A percentile compares a stretch with the other conserved stretches of the same genome.
phyloP scores from a whole-genome alignment of 2,113 vertebrate species.

The Ranitomeya variabilis region DNA sequence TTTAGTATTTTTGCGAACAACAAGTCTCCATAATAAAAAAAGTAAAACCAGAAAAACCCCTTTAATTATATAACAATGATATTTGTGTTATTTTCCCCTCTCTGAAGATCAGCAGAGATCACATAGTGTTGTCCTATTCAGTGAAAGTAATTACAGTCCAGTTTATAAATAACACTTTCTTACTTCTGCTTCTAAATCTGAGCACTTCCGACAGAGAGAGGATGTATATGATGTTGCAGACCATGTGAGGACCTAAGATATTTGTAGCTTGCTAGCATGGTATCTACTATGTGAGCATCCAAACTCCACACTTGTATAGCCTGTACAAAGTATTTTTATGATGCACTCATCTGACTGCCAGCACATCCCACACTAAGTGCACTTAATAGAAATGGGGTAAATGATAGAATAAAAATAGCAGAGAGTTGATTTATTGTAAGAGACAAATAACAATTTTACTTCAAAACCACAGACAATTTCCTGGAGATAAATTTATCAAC shows the following conservation, averaged over 20 bases:
- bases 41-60: neutral
- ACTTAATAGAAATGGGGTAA: neutral
- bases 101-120: neutral
- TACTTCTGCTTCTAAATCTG: constrained; percentile 24
- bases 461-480: neutral
- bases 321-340: constrained; percentile 56
- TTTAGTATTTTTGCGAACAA: no score
- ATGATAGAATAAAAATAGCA: neutral
- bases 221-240: constrained; percentile 44
- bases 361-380: constrained; percentile 7
- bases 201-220: constrained; percentile 43
- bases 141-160: neutral
- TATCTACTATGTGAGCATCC: constrained; percentile 41
- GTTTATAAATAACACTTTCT: constrained; percentile 41
- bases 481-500: neutral
- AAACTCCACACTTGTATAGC: constrained; percentile 42
- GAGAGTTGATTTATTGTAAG: neutral
- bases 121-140: neutral
- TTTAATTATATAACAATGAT: neutral
- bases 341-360: neutral
- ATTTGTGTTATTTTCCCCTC: neutral
- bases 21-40: neutral
- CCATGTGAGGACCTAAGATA: constrained; percentile 44
- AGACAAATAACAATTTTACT: neutral
- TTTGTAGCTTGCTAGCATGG: constrained; percentile 50